Conservation (phyloP, 2,797 vertebrate genomes). For the Rhyacichthys aspro region DNA sequence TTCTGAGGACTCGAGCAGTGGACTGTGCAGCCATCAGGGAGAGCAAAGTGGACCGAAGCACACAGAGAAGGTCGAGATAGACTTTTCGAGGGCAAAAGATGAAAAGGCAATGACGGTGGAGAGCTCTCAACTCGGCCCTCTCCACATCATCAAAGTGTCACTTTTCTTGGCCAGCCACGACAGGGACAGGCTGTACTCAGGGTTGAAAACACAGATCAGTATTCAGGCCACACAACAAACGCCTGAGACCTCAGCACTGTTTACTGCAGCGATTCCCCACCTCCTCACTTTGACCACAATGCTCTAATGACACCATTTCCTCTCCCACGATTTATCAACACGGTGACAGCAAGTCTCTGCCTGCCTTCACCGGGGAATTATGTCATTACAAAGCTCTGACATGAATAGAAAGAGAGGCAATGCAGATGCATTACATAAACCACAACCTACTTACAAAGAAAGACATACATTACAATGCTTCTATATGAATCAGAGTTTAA, state of each 20-base stretch:
- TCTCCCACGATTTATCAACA: conserved; percentile 44
- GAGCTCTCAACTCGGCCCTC: conserved; percentile 60
- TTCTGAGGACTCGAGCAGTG: no score
- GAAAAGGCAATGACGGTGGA: conserved; percentile 42
- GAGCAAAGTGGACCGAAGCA: conserved; percentile 22
- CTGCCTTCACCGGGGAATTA: conserved; percentile 28
- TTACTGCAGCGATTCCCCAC: conserved; percentile 63
- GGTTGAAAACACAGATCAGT: conserved; percentile 73
- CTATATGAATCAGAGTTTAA: no score
- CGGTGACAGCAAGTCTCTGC: conserved; percentile 33
- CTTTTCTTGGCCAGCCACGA: conserved; percentile 47
- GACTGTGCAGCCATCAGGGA: conserved; percentile 61
- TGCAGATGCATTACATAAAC: conserved; percentile 7
- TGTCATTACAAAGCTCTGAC: conserved; percentile 17
- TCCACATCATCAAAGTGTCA: conserved; percentile 66
- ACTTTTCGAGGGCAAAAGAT: conserved; percentile 43
- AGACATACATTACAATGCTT: not conserved
- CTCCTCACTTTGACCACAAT: conserved; percentile 56
- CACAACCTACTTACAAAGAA: conserved; percentile 3
- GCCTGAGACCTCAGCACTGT: conserved; percentile 54
- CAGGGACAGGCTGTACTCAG: conserved; percentile 66
- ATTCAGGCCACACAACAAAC: conserved; percentile 73
- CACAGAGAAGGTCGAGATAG: conserved; percentile 31
- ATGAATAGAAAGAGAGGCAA: not conserved
- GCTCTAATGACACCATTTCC: conserved; percentile 54